These are phyloP conservation scores for Cyprinella venusta DNA, from an alignment of 2,797 vertebrate species.

Conservation along the genomic window DNA sequence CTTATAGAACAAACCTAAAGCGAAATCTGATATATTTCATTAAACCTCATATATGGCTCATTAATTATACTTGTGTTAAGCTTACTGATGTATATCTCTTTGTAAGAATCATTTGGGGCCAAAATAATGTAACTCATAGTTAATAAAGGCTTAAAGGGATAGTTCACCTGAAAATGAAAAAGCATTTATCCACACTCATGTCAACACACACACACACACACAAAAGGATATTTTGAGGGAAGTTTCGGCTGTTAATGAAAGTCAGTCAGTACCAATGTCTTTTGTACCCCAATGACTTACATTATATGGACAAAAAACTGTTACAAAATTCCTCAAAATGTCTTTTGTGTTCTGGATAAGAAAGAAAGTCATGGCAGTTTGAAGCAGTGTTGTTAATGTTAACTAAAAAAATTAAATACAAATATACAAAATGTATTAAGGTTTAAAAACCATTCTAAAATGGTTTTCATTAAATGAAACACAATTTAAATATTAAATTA, in stretches of 20 bases:
- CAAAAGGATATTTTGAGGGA: not conserved
- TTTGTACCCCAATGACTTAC: not conserved
- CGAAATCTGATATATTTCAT: slow-evolving; percentile 28
- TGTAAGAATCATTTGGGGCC: not conserved
- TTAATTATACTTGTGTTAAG: slow-evolving; percentile 21
- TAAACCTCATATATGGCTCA: slow-evolving; percentile 23
- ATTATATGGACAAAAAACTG: not conserved
- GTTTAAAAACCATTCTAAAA: not conserved
- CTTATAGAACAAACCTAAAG: slow-evolving; percentile 22
- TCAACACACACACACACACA: not conserved
- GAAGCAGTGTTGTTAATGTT: not conserved
- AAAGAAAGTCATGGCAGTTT: not conserved
- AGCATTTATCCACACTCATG: not conserved
- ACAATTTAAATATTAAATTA: not conserved
- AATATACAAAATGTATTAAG: not conserved
- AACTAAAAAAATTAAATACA: not conserved
- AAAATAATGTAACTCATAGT: slow-evolving; percentile 1
- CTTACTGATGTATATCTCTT: slow-evolving; percentile 15
- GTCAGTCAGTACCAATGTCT: not conserved
- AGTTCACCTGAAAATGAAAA: not conserved
- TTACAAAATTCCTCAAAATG: not conserved
- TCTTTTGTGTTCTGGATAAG: not conserved
- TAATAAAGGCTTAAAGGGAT: slow-evolving; percentile 1
- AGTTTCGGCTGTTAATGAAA: not conserved
- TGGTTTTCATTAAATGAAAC: not conserved